A percentile compares a stretch with the other conserved stretches of the same genome.
Conservation (phyloP, 2,113 vertebrate genomes). For the Ondatra zibethicus region DNA sequence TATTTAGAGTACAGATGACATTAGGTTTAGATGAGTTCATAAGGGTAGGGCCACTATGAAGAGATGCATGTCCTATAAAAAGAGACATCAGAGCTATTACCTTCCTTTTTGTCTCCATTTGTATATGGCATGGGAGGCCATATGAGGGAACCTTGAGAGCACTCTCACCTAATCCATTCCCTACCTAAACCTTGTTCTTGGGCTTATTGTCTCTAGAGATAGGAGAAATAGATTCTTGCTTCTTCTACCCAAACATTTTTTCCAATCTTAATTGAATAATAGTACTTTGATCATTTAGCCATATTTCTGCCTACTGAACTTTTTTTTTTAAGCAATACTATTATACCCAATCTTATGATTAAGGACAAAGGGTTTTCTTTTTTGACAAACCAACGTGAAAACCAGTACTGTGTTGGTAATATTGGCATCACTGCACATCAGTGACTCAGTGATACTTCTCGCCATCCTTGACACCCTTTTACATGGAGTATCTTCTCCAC, state of each 20-base stretch:
- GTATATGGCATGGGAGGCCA: not conserved
- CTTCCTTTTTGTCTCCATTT: not conserved
- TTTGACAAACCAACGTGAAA: not conserved
- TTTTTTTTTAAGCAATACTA: not conserved
- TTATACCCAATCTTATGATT: not conserved
- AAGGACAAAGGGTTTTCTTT: not conserved
- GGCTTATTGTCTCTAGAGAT: not conserved
- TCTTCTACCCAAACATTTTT: not conserved
- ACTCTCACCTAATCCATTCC: not conserved
- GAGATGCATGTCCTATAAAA: not conserved
- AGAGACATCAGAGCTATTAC: not conserved
- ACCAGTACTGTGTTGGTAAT: not conserved
- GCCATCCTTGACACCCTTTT: not conserved
- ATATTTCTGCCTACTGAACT: conserved; percentile 54
- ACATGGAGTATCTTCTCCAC: not conserved
- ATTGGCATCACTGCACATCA: not conserved
- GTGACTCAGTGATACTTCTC: not conserved
- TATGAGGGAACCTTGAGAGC: not conserved
- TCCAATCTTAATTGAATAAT: not conserved
- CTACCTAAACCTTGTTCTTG: not conserved
- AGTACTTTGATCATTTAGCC: not conserved
- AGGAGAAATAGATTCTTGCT: conserved; percentile 11
- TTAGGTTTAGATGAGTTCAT: not conserved
- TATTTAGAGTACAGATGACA: not conserved
- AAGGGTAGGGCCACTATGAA: not conserved